Evolutionary conservation across 2,797 vertebrate species (phyloP).

Genomic region (Melanotaenia parkinsoni): DNA sequence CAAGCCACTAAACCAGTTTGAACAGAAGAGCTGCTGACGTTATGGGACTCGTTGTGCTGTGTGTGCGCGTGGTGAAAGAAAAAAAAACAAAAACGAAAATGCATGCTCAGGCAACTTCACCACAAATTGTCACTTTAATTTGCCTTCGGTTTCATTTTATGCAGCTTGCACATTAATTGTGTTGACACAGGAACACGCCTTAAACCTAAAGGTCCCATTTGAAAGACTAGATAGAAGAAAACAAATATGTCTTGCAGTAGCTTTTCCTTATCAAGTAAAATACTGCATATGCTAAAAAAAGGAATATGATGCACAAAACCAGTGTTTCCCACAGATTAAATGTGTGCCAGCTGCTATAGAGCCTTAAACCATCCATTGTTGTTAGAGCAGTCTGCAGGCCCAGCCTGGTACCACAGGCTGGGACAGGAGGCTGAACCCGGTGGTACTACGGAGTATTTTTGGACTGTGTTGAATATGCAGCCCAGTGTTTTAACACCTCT

Average conservation of each 20-base stretch:
- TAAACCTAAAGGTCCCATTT: constrained; percentile 4
- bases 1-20: constrained; percentile 8
- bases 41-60: background rate
- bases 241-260: background rate
- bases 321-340: too few relatives aligned
- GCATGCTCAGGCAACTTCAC: constrained; percentile 17
- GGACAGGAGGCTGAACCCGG: constrained; percentile 37
- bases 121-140: constrained; percentile 38
- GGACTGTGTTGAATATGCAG: constrained; percentile 20
- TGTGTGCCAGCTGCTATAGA: background rate
- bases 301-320: too few relatives aligned
- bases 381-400: constrained; percentile 43
- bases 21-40: constrained; percentile 7
- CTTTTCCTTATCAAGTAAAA: background rate
- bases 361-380: constrained; percentile 31
- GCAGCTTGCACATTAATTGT: constrained; percentile 27
- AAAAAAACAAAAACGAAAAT: background rate
- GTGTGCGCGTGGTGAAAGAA: background rate
- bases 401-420: constrained; percentile 54
- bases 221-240: constrained; percentile 2
- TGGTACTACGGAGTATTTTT: constrained; percentile 39
- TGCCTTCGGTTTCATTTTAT: constrained; percentile 23
- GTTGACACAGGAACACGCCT: constrained; percentile 30
- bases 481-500: constrained; percentile 43
- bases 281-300: too few relatives aligned